Conservation (phyloP, 2,113 vertebrate genomes). For the Alectura lathami region DNA sequence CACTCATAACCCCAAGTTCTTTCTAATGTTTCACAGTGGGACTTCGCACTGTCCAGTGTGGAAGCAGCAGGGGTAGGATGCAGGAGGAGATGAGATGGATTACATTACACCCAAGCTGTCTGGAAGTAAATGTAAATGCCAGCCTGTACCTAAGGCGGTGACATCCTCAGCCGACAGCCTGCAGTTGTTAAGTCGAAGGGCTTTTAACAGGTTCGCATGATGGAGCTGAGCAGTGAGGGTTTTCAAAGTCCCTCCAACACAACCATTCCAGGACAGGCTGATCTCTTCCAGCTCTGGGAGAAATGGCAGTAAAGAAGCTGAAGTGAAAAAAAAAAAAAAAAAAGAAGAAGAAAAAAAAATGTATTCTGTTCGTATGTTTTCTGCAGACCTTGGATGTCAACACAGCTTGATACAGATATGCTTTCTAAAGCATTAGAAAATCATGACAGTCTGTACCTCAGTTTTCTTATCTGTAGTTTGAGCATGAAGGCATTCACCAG, state of each 20-base stretch:
- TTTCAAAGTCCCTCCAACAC: conserved; percentile 79
- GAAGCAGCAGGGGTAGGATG: neutral
- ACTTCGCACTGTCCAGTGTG: neutral
- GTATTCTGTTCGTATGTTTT: neutral
- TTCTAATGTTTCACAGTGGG: neutral
- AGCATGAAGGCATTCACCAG: neutral
- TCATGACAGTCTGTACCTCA: neutral
- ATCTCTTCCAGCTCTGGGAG: conserved; percentile 85
- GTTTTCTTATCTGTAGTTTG: neutral
- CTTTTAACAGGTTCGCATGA: conserved; percentile 75
- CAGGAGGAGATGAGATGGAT: neutral
- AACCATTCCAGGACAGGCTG: conserved; percentile 88
- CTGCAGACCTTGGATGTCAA: neutral
- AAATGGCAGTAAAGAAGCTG: conserved; percentile 71
- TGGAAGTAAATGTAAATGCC: neutral
- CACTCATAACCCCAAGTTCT: neutral
- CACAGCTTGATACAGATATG: neutral
- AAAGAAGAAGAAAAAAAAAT: neutral
- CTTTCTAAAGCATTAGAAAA: neutral
- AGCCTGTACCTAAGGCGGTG: conserved; percentile 78
- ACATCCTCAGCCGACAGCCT: conserved; percentile 81
- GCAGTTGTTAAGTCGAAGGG: conserved; percentile 83
- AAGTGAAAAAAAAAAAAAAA: neutral
- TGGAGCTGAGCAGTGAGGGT: conserved; percentile 79
- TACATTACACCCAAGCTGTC: neutral